Base-by-base conservation (phyloP, 1,140 invertebrate species). In the Homalodisca vitripennis region DNA sequence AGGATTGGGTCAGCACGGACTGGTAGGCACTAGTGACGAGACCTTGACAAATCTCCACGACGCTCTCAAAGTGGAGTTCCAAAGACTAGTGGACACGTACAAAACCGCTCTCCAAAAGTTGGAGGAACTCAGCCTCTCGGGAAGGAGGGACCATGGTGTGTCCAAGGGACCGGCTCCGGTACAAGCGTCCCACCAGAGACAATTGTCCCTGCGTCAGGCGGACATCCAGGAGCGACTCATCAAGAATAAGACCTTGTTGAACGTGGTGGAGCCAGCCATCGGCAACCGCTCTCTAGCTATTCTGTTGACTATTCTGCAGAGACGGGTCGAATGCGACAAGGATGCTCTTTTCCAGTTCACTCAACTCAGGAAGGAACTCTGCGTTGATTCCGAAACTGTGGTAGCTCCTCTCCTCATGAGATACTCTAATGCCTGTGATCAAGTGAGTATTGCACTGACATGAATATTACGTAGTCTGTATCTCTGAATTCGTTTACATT, bases 161-260 rank as follows among this genome's bases (percentile, higher is more conserved):
- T 86, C 84, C 10, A 84, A 89, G 67, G 89, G 88, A 66, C 89
- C 92, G 74, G 92, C 93, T 31, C 93, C 93, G 17, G 91, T 92
- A 0, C 88, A 90, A 53, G 91, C 92, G 0, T 94, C 92, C 22
- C 95, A 97, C 80, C 95, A 97, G 80, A 82, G 94, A 32, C 87
- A 95, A 31, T 81, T 97, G 67, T 91, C 91, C 48, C 84, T 96
- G 27, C 89, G 88, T 47, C 89, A 92, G 75, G 84, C 85, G 3
- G 91, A 93, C 74, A 89, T 91, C 22, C 93, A 97, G 79, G 89
- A 93, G 70, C 81, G 95, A 2, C 82, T 97, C 20, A 96, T 96
- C 73, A 94, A 95, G 80, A 97, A 97, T 80, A 94, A 95, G 79
- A 92, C 91, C 0, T 80, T 97, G 26, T 81, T 95, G 53, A 95